Evolutionary conservation across 37 sponge, comb jelly and placozoan genomes (phyloP).

Genomic region (Lycopodina hypogea): DNA sequence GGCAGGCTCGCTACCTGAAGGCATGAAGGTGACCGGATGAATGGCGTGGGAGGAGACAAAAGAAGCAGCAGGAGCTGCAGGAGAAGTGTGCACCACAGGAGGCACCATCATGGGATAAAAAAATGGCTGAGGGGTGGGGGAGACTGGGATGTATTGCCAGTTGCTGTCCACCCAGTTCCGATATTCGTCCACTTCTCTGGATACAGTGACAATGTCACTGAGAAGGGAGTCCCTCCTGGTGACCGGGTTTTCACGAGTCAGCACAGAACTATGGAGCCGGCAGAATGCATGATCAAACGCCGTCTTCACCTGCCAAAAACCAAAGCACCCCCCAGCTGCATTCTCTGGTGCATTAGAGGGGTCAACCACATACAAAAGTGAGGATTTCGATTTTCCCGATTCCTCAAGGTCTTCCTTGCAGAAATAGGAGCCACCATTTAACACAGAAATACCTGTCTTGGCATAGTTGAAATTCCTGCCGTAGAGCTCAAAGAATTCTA

Average conservation of each 20-base stretch:
- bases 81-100: neutral
- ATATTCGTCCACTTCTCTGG: constrained; percentile 62
- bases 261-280: constrained; percentile 51
- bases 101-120: neutral
- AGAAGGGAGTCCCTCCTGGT: constrained; percentile 39
- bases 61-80: neutral
- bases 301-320: constrained; percentile 66
- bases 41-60: neutral
- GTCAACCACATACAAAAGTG: constrained; percentile 53
- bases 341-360: constrained; percentile 51
- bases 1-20: neutral
- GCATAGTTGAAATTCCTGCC: constrained; percentile 90
- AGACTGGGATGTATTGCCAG: constrained; percentile 9
- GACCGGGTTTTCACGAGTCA: constrained; percentile 43
- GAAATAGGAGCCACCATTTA: constrained; percentile 85
- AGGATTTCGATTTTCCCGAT: constrained; percentile 6
- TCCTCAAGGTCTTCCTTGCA: constrained; percentile 57
- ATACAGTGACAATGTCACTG: constrained; percentile 49
- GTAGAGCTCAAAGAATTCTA: constrained; percentile 97
- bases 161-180: constrained; percentile 68
- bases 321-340: constrained; percentile 72
- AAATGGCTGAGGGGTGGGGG: neutral
- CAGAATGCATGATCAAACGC: constrained; percentile 89
- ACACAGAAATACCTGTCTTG: constrained; percentile 75
- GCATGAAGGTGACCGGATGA: neutral